Conservation (phyloP, 1,140 invertebrate genomes). For the Platorchestia sp. region DNA sequence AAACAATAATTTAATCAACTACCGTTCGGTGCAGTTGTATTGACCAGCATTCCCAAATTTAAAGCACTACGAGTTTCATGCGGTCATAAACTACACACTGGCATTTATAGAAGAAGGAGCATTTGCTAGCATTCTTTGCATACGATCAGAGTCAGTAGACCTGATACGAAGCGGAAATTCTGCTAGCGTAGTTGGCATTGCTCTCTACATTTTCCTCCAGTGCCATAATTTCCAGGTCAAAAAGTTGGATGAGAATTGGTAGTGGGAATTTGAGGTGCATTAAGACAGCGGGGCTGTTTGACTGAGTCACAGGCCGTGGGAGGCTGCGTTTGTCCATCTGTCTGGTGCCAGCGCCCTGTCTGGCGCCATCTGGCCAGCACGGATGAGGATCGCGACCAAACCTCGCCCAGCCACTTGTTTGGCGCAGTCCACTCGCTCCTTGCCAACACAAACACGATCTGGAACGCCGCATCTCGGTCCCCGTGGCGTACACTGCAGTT, state of each 20-base stretch:
- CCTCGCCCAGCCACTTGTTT: conserved; percentile 4
- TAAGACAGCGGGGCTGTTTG: not conserved
- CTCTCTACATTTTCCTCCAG: not conserved
- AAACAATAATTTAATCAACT: not conserved
- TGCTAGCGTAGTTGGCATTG: not conserved
- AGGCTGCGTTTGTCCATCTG: conserved; percentile 35
- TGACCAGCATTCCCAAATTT: no score
- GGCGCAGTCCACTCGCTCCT: not conserved
- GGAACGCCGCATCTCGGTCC: not conserved
- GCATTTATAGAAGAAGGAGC: no score
- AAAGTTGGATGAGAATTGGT: not conserved
- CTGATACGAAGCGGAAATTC: not conserved
- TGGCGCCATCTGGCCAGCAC: not conserved
- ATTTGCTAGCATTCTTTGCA: not conserved
- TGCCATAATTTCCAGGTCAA: not conserved
- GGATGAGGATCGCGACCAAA: not conserved
- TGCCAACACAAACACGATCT: not conserved
- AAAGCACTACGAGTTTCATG: no score
- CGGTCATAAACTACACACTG: no score
- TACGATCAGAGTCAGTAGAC: not conserved
- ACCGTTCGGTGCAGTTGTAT: not conserved
- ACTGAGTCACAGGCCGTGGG: conserved; percentile 25
- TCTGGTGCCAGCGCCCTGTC: conserved; percentile 37
- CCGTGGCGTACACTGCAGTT: no score
- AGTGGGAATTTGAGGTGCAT: not conserved